Base-by-base conservation (phyloP, 2,888 invertebrate genomes). In the Gastrophysa polygoni region DNA sequence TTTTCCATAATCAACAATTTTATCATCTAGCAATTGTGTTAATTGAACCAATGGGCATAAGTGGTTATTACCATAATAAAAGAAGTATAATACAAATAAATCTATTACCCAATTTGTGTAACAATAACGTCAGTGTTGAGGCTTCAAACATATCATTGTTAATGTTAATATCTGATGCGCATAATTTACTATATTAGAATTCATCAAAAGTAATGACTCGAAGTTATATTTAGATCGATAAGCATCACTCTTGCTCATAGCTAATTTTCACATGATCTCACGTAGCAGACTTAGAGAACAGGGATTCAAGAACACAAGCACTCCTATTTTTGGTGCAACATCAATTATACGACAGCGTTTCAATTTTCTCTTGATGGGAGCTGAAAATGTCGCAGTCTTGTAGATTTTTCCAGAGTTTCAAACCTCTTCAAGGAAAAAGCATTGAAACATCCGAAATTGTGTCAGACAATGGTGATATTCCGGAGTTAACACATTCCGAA, bases 31-130 rank as follows among this genome's bases (percentile, higher is more conserved):
- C 69, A 70, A 70, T 71, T 71, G 72, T 69, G 66, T 69, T 76
- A 77, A 78, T 77, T 77, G 77, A 77, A 72, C 73, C 76, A 75
- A 74, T 74, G 70, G 63, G 65, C 58, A 64, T 69, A 73, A 72
- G 72, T 69, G 68, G 68, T 68, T 71, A 71, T 72, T 70, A 71
- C 69, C 61, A 71, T 71, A 67, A 70, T 72, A 69, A 68, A 72
- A 71, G 69, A 68, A 69, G 69, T 57, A 51, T 21, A 61, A 61
- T 57, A 64, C 64, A 68, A 68, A 68, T 68, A 68, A 71, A 69
- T 68, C 71, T 65, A 72, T 71, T 70, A 68, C 68, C 64, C 69
- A 70, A 71, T 70, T 71, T 66, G 61, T 57, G 47, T 51, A 64
- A 68, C 66, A 68, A 68, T 68, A 62, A 63, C 66, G 54, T 58